Evolutionary conservation across 2,888 invertebrate genomes (phyloP).

Genomic region (Adineta ricciae): DNA sequence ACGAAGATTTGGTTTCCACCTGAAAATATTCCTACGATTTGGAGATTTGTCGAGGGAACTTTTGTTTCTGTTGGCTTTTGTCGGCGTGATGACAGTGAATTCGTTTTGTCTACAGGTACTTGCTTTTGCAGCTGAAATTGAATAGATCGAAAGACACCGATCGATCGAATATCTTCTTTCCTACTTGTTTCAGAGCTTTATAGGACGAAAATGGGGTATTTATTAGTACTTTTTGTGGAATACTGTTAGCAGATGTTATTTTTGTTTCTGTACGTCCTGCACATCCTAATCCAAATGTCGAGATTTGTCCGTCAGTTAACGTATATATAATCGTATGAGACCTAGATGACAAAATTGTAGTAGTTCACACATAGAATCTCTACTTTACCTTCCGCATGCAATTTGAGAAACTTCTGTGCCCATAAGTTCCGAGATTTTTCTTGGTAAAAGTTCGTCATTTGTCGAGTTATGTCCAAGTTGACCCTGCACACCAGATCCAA

Average conservation of each 20-base stretch:
- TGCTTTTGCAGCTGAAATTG: background rate
- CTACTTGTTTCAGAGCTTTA: background rate
- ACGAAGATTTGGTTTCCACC: constrained; percentile 82
- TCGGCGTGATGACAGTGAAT: background rate
- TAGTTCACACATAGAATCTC: no score
- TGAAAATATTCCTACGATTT: constrained; percentile 49
- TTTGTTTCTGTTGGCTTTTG: background rate
- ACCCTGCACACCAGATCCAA: constrained; percentile 82
- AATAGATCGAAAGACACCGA: no score
- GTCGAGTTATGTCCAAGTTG: constrained; percentile 64
- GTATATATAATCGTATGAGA: constrained; percentile 75
- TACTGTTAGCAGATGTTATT: background rate
- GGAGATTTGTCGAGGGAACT: background rate
- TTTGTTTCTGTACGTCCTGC: constrained; percentile 65
- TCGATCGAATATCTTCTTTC: background rate
- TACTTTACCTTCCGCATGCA: constrained; percentile 49
- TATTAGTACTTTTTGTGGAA: background rate
- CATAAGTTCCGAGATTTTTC: constrained; percentile 82
- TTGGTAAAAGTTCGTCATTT: constrained; percentile 72
- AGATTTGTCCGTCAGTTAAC: constrained; percentile 65
- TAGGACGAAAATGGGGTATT: constrained; percentile 1
- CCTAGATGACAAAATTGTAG: background rate
- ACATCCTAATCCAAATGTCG: constrained; percentile 82
- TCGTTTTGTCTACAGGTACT: background rate
- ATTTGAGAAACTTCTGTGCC: constrained; percentile 77